Percentiles rank a stretch among this genome's conserved stretches.
Evolutionary conservation across 2,888 invertebrate genomes (phyloP).

Genomic region (Nysson spinosus): DNA sequence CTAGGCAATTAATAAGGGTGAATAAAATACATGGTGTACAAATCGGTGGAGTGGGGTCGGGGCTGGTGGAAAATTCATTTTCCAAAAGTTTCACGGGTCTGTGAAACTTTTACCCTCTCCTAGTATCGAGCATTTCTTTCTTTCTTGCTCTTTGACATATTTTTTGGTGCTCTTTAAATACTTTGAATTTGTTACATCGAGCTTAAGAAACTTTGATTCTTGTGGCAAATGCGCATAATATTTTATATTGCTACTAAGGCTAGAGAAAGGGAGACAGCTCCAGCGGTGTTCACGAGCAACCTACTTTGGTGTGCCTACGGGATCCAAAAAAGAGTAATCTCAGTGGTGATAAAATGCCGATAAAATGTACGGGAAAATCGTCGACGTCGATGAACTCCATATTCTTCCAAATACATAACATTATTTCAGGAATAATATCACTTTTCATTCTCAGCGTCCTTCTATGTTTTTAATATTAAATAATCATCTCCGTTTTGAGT

Average conservation of each 20-base stretch:
- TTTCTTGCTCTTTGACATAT: constrained; percentile 11
- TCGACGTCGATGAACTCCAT: constrained; percentile 37
- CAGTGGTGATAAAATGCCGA: constrained; percentile 54
- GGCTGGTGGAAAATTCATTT: constrained; percentile 6
- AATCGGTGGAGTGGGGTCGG: constrained; percentile 31
- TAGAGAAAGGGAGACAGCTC: constrained; percentile 65
- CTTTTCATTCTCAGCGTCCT: too few species aligned
- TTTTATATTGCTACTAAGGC: constrained; percentile 47
- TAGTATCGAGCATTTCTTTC: neutral
- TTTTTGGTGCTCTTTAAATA: constrained; percentile 6
- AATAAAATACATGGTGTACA: constrained; percentile 48
- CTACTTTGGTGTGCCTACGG: constrained; percentile 76
- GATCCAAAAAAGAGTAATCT: constrained; percentile 63
- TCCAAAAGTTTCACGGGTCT: constrained; percentile 30
- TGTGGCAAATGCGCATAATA: constrained; percentile 46
- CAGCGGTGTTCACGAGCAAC: constrained; percentile 76
- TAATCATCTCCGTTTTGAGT: neutral
- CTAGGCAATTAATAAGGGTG: constrained; percentile 44
- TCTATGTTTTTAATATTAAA: too few species aligned
- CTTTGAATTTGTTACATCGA: constrained; percentile 9
- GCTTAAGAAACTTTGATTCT: constrained; percentile 33
- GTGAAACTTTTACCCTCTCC: constrained; percentile 31
- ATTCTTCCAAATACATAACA: too few species aligned
- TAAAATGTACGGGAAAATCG: constrained; percentile 59
- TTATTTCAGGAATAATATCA: too few species aligned